Conservation (phyloP, 2,797 vertebrate species). For the Jordanella pulchra region DNA sequence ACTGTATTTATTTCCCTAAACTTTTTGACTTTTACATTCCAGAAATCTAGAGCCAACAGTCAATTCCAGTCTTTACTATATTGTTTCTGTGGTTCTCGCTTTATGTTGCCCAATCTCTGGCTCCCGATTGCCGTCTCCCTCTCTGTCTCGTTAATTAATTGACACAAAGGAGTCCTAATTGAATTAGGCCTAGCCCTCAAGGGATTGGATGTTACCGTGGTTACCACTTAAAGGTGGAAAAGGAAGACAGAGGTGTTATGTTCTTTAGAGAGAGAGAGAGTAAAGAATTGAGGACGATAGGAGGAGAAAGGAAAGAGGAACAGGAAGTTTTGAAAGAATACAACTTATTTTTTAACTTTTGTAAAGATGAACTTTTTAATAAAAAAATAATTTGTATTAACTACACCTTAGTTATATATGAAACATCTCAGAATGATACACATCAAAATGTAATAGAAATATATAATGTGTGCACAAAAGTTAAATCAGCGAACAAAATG, state of each 20-base stretch:
- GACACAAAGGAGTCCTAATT: constrained; percentile 86
- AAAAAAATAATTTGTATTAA: no score
- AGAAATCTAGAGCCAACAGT: constrained; percentile 39
- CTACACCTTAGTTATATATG: no score
- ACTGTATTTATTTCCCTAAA: constrained; percentile 6
- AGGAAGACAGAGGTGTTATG: constrained; percentile 71
- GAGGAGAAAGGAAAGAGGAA: constrained; percentile 19
- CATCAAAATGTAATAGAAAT: no score
- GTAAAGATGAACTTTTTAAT: no score
- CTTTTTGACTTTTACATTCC: constrained; percentile 25
- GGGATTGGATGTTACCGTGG: constrained; percentile 82
- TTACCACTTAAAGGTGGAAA: constrained; percentile 83
- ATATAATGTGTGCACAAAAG: no score
- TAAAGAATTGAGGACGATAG: constrained; percentile 13
- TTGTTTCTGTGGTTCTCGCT: constrained; percentile 51
- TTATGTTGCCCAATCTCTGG: constrained; percentile 52
- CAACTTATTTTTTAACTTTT: neutral
- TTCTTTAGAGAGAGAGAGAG: constrained; percentile 49
- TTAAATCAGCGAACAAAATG: no score
- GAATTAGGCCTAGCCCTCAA: constrained; percentile 83
- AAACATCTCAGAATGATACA: no score
- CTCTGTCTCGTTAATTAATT: constrained; percentile 84
- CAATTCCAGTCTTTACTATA: constrained; percentile 16
- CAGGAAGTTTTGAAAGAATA: constrained; percentile 21
- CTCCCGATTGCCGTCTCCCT: constrained; percentile 53